Base-by-base conservation (phyloP, 2,888 invertebrate species). In the Glaucopsyche alexis region DNA sequence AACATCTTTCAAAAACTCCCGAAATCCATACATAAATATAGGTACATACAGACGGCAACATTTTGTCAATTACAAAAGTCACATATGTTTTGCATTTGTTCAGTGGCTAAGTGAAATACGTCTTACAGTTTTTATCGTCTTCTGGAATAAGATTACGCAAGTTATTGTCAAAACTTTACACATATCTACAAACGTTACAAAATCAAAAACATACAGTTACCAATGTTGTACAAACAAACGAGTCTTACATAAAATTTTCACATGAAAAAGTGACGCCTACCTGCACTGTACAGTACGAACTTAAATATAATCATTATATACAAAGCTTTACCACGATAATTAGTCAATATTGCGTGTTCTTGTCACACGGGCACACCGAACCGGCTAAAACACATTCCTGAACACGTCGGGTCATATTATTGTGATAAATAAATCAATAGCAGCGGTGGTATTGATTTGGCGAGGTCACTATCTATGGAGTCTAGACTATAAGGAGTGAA, bases 131-230 rank as follows among this genome's bases (percentile, higher is more conserved):
- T 60, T 60, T 14, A 55, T 55, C 19, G 19, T 29, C 19, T 42
- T 14, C 67, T 67, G 67, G 45, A 67, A 45, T 45, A 45, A 16
- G 83, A 84, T 84, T 82, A 81, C 84, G 82, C 85, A 82, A 85
- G 85, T 90, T 91, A 91, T 91, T 91, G 91, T 91, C 91, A 86
- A 86, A 90, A 88, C 86, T 87, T 88, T 88, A 89, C 89, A 87
- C 80, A 87, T 89, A 89, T 87, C 88, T 88, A 89, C 86, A 89
- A 84, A 86, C 83, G 76, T 80, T 76, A 77, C 82, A 84, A 81
- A 77, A 72, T 50, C 52, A 72, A 67, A 67, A 67, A 67, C 49
- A 16, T n/a, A 67, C 49, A 16, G 16, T 42, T 29, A 52, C 55
- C 52, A 65, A 55, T 52, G 11, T 72, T 67, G 55, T 72, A 42